phyloP scores from a whole-genome alignment of 2,113 vertebrate species.

The Callipepla squamata region DNA sequence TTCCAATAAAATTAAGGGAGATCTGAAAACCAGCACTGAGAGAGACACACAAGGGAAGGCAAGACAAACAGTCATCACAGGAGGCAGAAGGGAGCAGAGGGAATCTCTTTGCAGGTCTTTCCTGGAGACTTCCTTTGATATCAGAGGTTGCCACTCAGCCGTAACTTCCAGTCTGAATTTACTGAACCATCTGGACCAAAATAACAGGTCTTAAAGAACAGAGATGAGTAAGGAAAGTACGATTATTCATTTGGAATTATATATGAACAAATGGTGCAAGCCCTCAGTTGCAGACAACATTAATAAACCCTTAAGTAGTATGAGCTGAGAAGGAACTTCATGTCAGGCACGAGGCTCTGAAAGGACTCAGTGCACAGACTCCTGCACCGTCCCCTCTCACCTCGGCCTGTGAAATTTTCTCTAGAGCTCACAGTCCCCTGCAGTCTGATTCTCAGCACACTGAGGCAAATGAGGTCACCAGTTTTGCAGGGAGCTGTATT shows the following conservation, averaged over 20 bases:
- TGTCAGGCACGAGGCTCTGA: neutral
- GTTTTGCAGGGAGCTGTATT: neutral
- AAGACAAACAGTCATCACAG: conserved; percentile 16
- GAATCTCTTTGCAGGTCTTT: conserved; percentile 12
- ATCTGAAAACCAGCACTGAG: conserved; percentile 11
- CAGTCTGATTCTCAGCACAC: neutral
- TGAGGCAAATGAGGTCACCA: neutral
- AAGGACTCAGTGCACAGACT: neutral
- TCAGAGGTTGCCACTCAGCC: neutral
- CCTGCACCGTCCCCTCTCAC: neutral
- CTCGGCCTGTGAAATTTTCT: neutral
- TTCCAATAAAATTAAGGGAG: neutral
- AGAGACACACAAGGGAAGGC: conserved; percentile 18
- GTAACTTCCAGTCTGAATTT: conserved; percentile 2
- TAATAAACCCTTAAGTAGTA: neutral
- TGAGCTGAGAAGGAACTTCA: neutral
- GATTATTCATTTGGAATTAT: neutral
- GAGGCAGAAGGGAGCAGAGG: neutral
- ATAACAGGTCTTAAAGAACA: neutral
- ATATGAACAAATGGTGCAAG: neutral
- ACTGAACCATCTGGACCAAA: neutral
- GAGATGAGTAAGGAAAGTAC: neutral
- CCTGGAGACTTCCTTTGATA: neutral
- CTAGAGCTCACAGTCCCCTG: neutral
- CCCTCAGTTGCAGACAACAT: neutral